These are phyloP conservation scores for Chiridota heheva DNA, from an alignment of 35 echinoderm and acorn worm species.

Conservation along the genomic window DNA sequence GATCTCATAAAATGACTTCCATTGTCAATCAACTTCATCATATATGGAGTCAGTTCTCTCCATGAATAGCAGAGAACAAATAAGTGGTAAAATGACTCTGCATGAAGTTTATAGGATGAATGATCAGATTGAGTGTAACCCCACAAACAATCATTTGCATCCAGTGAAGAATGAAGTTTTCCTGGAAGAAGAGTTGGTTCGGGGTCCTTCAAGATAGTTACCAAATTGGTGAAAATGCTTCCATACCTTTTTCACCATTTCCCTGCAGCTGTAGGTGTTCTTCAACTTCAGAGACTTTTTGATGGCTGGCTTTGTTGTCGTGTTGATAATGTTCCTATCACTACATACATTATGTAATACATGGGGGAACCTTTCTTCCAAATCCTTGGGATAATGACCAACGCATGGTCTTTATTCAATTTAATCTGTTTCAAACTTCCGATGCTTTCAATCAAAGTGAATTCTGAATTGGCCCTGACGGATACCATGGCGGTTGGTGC, in stretches of 20 bases:
- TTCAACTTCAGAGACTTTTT: not conserved
- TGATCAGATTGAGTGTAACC: conserved; percentile 43
- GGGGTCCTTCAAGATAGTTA: conserved; percentile 38
- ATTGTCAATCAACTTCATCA: conserved; percentile 73
- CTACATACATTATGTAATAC: conserved; percentile 45
- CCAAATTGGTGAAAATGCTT: conserved; percentile 46
- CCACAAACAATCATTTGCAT: conserved; percentile 40
- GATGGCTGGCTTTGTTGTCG: not conserved
- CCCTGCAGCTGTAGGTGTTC: not conserved
- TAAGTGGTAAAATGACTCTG: conserved; percentile 50
- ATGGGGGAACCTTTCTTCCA: conserved; percentile 43
- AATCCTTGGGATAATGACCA: conserved; percentile 13
- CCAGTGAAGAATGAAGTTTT: conserved; percentile 4
- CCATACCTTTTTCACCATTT: conserved; percentile 25
- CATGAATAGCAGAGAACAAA: conserved; percentile 41
- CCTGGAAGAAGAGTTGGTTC: conserved; percentile 9
- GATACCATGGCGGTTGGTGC: conserved; percentile 56
- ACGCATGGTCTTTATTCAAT: conserved; percentile 62
- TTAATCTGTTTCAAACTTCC: conserved; percentile 49
- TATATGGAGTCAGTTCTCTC: conserved; percentile 67
- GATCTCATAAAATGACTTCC: not conserved
- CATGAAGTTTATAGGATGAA: conserved; percentile 30
- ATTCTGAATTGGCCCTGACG: conserved; percentile 64
- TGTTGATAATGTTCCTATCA: not conserved
- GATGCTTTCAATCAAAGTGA: conserved; percentile 46